Conservation (phyloP, 2,113 vertebrate genomes). For the Irena cyanogastra region DNA sequence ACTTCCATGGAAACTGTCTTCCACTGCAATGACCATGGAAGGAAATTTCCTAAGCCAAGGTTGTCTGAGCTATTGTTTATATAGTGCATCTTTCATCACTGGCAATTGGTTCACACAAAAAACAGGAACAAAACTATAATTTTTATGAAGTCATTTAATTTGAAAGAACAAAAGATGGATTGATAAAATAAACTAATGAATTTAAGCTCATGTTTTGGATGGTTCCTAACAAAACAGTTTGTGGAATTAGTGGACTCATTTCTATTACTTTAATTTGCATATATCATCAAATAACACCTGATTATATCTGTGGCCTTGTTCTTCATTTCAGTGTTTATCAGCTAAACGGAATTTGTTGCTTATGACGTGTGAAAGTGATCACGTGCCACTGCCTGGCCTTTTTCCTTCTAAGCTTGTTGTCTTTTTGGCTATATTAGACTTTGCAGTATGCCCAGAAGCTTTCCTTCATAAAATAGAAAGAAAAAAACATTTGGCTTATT, state of each 20-base stretch:
- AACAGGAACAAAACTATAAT: constrained; percentile 62
- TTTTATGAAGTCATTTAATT: constrained; percentile 50
- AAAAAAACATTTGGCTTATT: constrained; percentile 99
- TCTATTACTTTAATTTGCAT: constrained; percentile 71
- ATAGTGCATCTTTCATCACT: constrained; percentile 34
- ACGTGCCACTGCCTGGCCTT: constrained; percentile 83
- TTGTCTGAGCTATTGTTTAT: constrained; percentile 67
- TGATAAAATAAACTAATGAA: constrained; percentile 60
- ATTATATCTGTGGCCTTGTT: constrained; percentile 89
- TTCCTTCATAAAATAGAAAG: constrained; percentile 95
- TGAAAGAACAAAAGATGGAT: constrained; percentile 69
- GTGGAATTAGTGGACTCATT: constrained; percentile 72
- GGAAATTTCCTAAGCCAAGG: constrained; percentile 69
- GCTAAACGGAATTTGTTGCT: constrained; percentile 81
- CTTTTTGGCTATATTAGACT: constrained; percentile 93
- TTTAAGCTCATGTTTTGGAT: constrained; percentile 65
- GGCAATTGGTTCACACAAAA: constrained; percentile 62
- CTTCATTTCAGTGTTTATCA: constrained; percentile 91
- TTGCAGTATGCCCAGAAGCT: constrained; percentile 95
- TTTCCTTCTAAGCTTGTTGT: constrained; percentile 81
- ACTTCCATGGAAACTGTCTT: constrained; percentile 85
- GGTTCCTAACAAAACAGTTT: constrained; percentile 68
- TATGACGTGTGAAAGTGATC: constrained; percentile 81
- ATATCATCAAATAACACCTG: constrained; percentile 68
- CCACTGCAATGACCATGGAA: constrained; percentile 78